Conservation (phyloP, 37 sponge, comb jelly and placozoan species). For the Geodia barretti region DNA sequence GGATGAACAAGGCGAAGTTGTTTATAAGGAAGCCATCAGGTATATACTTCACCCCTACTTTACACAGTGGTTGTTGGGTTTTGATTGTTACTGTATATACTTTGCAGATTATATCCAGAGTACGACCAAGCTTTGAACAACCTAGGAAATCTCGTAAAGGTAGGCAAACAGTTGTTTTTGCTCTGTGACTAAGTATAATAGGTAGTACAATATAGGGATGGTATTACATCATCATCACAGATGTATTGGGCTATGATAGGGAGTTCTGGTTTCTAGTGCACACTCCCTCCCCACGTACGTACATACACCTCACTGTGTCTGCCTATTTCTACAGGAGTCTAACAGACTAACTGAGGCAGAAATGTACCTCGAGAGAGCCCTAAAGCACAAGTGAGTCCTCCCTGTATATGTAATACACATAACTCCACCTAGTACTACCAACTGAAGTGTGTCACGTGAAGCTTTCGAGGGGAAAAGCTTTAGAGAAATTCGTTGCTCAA, state of each 20-base stretch:
- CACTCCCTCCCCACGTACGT: neutral
- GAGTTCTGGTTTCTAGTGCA: too few species aligned
- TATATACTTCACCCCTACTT: too few species aligned
- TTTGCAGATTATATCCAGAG: constrained; percentile 56
- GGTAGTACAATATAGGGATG: too few species aligned
- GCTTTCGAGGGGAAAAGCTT: too few species aligned
- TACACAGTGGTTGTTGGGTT: too few species aligned
- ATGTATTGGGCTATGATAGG: too few species aligned
- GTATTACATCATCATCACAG: too few species aligned
- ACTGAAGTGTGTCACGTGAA: too few species aligned
- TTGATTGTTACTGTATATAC: too few species aligned
- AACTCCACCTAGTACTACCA: too few species aligned
- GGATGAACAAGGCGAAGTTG: constrained; percentile 24
- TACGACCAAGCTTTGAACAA: constrained; percentile 88
- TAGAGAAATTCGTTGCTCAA: too few species aligned
- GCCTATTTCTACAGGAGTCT: constrained; percentile 25
- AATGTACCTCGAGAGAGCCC: constrained; percentile 39
- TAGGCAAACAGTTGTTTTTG: neutral
- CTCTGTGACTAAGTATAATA: too few species aligned
- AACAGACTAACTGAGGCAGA: constrained; percentile 51
- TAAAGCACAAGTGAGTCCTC: constrained; percentile 38
- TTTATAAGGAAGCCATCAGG: constrained; percentile 76
- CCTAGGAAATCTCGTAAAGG: constrained; percentile 80
- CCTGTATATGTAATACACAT: neutral
- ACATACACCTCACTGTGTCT: neutral